phyloP scores from a whole-genome alignment of 1,140 invertebrate species.

The Sitobion miscanthi region DNA sequence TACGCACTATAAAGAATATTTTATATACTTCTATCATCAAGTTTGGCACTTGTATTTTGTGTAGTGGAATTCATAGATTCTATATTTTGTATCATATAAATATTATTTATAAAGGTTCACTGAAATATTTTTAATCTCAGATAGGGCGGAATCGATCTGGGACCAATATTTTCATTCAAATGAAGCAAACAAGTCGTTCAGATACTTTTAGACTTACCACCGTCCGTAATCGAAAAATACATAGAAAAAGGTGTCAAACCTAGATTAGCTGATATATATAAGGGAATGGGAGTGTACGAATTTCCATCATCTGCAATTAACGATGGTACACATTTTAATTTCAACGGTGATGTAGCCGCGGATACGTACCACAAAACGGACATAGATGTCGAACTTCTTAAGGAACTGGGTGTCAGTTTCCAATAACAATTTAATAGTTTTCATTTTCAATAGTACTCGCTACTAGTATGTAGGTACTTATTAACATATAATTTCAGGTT shows the following conservation, averaged over 20 bases:
- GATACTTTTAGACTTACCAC: not conserved
- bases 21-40: not conserved
- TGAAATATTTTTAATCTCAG: not conserved
- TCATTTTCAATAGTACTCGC: not conserved
- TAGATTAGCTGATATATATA: not conserved
- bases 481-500: not conserved
- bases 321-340: not conserved
- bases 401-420: not conserved
- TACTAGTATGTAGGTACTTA: too few relatives aligned
- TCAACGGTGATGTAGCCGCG: not conserved
- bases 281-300: not conserved
- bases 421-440: not conserved
- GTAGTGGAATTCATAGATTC: fast-evolving
- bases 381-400: not conserved
- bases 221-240: not conserved
- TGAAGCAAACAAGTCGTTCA: not conserved
- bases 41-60: not conserved
- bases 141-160: not conserved
- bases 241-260: not conserved
- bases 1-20: not conserved
- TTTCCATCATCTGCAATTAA: not conserved
- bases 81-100: not conserved
- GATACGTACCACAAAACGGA: slow-evolving; percentile 13
- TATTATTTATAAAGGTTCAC: not conserved
- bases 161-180: not conserved